A percentile compares a stretch with the other conserved stretches of the same genome.
Evolutionary conservation across 2,113 vertebrate species (phyloP).

Genomic region (Nothoprocta perdicaria): DNA sequence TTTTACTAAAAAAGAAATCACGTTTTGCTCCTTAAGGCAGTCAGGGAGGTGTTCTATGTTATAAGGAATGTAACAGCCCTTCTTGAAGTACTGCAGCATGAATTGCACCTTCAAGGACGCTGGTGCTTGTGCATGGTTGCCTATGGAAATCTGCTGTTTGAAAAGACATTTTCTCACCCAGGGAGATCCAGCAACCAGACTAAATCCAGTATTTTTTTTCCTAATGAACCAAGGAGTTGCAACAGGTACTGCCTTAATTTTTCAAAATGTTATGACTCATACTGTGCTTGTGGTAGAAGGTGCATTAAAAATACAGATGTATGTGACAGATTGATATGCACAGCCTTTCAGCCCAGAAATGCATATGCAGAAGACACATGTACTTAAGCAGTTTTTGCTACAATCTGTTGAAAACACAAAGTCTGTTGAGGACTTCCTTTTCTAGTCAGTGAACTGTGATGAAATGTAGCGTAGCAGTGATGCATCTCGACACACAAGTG

Average conservation of each 20-base stretch:
- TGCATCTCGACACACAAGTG: conserved; percentile 57
- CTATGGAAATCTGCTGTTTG: background rate
- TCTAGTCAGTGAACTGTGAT: conserved; percentile 54
- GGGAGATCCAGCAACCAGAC: background rate
- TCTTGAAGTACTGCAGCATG: background rate
- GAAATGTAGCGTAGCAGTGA: conserved; percentile 50
- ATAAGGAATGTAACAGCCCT: background rate
- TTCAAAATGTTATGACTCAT: background rate
- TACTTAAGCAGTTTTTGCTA: conserved; percentile 42
- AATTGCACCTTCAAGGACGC: background rate
- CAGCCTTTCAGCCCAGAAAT: conserved; percentile 21
- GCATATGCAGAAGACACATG: background rate
- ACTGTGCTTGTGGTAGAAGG: background rate
- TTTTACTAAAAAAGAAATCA: background rate
- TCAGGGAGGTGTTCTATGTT: background rate
- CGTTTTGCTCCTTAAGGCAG: background rate
- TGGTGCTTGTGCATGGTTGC: background rate
- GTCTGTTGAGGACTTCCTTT: conserved; percentile 61
- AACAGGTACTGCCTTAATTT: background rate
- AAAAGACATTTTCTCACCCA: background rate
- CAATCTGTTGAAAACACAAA: conserved; percentile 55
- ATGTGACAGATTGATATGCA: conserved; percentile 17
- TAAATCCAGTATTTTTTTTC: background rate
- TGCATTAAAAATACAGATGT: conserved; percentile 45
- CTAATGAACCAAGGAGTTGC: background rate